phyloP scores from a whole-genome alignment of 2,113 vertebrate species.

The Antechinus flavipes region DNA sequence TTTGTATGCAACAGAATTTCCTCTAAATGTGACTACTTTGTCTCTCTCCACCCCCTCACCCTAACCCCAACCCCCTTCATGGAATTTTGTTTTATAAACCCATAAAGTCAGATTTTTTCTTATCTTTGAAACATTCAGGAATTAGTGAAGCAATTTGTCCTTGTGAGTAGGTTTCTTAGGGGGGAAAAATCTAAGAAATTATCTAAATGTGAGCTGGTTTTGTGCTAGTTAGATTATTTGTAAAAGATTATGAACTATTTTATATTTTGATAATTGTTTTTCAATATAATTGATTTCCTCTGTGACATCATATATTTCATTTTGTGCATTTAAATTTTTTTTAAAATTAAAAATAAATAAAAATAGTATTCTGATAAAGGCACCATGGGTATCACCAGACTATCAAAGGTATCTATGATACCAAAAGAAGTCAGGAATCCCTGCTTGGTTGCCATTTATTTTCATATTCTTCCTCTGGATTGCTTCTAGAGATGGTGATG shows the following conservation, averaged over 20 bases:
- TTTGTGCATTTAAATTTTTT: background rate
- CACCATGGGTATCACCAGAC: background rate
- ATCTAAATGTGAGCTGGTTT: slow-evolving; percentile 53
- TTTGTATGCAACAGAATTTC: slow-evolving; percentile 42
- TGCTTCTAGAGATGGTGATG: too few species aligned
- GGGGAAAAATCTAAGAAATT: slow-evolving; percentile 45
- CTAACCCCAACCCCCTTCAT: background rate
- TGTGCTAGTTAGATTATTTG: slow-evolving; percentile 49
- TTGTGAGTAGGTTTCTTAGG: slow-evolving; percentile 48
- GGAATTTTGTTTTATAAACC: slow-evolving; percentile 3
- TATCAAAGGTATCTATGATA: too few species aligned
- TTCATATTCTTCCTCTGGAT: background rate
- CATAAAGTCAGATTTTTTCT: slow-evolving; percentile 57
- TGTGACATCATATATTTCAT: background rate
- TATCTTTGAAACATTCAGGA: slow-evolving; percentile 44
- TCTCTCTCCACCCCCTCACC: background rate
- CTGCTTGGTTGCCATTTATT: too few species aligned
- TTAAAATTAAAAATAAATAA: background rate
- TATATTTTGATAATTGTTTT: background rate
- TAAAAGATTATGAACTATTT: slow-evolving; percentile 56
- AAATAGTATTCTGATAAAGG: background rate
- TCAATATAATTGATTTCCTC: background rate
- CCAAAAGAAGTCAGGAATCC: background rate
- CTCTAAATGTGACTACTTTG: slow-evolving; percentile 29
- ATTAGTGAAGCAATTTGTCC: slow-evolving; percentile 13